These are phyloP conservation scores for Lepidurus apus DNA, from an alignment of 1,140 invertebrate genomes.

Conservation along the genomic window DNA sequence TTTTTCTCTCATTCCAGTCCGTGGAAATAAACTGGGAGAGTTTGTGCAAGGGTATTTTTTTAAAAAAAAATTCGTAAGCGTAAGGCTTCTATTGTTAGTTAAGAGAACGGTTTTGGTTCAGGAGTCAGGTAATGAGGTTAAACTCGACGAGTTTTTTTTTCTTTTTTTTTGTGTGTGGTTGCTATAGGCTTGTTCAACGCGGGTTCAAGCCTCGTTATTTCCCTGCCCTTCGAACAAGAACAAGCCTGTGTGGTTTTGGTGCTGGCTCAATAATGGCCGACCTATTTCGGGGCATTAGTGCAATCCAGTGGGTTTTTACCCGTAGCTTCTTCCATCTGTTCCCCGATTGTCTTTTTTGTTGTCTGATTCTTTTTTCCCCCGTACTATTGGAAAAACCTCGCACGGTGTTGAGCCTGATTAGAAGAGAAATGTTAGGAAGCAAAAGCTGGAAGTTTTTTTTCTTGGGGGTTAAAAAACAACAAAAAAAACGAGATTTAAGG, in stretches of 20 bases:
- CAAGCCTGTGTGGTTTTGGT: background rate
- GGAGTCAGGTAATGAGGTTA: background rate
- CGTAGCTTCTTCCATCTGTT: background rate
- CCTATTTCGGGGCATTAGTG: background rate
- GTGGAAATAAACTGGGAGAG: no score
- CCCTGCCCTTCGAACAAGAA: background rate
- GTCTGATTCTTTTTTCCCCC: no score
- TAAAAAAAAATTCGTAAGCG: no score
- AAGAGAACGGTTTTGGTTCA: background rate
- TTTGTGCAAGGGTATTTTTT: no score
- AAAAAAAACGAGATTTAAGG: no score
- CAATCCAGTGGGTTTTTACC: background rate
- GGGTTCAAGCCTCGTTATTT: background rate
- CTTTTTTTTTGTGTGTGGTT: background rate
- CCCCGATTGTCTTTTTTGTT: background rate
- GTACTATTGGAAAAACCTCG: background rate
- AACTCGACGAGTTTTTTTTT: background rate
- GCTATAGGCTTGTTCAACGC: background rate
- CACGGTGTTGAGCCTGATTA: background rate
- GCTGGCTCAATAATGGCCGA: constrained; percentile 10
- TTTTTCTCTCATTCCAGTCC: no score
- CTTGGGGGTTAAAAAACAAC: no score
- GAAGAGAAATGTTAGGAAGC: background rate
- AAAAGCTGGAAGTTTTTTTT: no score
- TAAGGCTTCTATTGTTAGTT: background rate